A percentile compares a stretch with the other conserved stretches of the same genome.
Evolutionary conservation across 2,888 invertebrate species (phyloP).

Genomic region (Mellilla xanthometata): DNA sequence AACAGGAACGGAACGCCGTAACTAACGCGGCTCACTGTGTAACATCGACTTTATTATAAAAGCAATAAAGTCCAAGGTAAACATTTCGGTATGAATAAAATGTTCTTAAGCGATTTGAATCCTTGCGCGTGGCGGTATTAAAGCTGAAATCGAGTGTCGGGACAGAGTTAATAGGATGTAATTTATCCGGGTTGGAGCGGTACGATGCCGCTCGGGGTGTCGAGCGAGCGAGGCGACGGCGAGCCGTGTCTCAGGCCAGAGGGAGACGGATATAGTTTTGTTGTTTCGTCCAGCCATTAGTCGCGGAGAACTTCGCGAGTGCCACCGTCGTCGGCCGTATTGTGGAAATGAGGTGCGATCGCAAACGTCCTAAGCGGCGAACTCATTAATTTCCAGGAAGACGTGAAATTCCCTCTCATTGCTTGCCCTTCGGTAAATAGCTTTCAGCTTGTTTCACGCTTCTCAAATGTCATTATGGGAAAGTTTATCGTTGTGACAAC

Average conservation of each 20-base stretch:
- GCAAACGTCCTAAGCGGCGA: constrained; percentile 72
- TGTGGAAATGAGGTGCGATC: constrained; percentile 68
- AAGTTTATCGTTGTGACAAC: constrained; percentile 24
- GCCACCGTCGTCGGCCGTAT: constrained; percentile 56
- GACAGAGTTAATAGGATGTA: constrained; percentile 79
- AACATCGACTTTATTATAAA: constrained; percentile 68
- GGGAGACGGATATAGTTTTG: constrained; percentile 63
- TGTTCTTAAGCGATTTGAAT: constrained; percentile 73
- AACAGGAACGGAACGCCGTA: constrained; percentile 66
- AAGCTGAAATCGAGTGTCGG: constrained; percentile 78
- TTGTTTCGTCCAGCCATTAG: constrained; percentile 70
- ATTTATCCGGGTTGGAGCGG: constrained; percentile 78
- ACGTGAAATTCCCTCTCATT: constrained; percentile 68
- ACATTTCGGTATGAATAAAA: constrained; percentile 56
- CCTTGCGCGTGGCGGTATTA: constrained; percentile 68
- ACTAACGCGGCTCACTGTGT: constrained; percentile 52
- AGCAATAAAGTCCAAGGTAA: constrained; percentile 66
- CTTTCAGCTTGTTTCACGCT: constrained; percentile 60
- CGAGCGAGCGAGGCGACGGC: constrained; percentile 57
- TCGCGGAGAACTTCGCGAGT: constrained; percentile 54
- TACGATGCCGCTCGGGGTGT: constrained; percentile 75
- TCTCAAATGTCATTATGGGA: constrained; percentile 28
- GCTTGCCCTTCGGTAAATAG: constrained; percentile 64
- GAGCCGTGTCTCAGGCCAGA: constrained; percentile 27
- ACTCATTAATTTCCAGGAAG: constrained; percentile 80